Conservation (phyloP, 2,113 vertebrate species). For the Myocastor coypus region DNA sequence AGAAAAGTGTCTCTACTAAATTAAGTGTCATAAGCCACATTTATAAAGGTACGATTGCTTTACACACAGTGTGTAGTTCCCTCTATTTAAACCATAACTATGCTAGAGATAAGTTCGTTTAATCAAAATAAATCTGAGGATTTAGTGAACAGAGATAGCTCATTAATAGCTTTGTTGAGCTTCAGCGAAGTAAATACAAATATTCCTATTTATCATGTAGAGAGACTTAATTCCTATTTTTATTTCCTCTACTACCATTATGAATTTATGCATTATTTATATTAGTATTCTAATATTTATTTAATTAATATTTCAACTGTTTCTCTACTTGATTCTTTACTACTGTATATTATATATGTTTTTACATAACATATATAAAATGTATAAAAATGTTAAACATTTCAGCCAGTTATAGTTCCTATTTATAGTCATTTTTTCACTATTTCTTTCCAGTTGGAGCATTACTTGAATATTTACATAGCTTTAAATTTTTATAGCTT, state of each 20-base stretch:
- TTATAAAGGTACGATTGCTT: neutral
- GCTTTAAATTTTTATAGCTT: neutral
- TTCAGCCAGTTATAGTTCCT: neutral
- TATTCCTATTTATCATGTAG: neutral
- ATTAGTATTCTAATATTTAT: neutral
- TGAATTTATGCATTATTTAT: neutral
- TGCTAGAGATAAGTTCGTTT: slow-evolving; percentile 46
- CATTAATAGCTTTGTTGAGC: no score
- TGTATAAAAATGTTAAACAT: neutral
- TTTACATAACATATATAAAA: slow-evolving; percentile 13
- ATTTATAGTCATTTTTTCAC: slow-evolving; percentile 29
- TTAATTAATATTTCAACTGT: slow-evolving; percentile 29
- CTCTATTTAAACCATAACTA: neutral
- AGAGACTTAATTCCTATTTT: neutral
- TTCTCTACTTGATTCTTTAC: neutral
- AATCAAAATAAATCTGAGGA: neutral
- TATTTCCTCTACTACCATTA: neutral
- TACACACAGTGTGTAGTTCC: neutral
- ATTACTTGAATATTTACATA: slow-evolving; percentile 21
- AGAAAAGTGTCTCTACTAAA: neutral
- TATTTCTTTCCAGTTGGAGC: neutral
- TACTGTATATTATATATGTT: neutral
- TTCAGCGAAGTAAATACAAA: no score
- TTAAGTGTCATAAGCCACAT: neutral
- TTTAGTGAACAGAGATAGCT: no score